Base-by-base conservation (phyloP, 1,140 invertebrate species). In the Heliothis subflexa region DNA sequence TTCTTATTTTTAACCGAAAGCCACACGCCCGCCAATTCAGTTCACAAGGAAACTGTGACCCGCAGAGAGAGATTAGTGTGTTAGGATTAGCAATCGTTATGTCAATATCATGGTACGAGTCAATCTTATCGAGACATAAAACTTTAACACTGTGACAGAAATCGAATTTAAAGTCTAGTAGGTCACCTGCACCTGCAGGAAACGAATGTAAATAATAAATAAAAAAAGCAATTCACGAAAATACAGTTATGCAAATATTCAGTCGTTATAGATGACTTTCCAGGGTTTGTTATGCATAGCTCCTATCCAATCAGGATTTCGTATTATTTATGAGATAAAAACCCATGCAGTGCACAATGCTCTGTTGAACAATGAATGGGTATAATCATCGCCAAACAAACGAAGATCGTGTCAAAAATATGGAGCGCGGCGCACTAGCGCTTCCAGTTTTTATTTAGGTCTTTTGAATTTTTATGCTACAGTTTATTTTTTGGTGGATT, bases 371-470 rank as follows among this genome's bases (percentile, higher is more conserved):
- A 83, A 80, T 80, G 81, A 78, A 71, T 54, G 75, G 79, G 73
- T 54, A 76, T 80, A 83, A 80, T 83, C 75, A 83, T 73, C 81
- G 25, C 33, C 72, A 52, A 77, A 73, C 81, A 74, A 82, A 82
- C 72, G 81, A 82, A 80, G 78, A 82, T 78, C 71, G 40, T 54
- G 72, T 49, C 54, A 57, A 78, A 71, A 73, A 59, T 73, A 25
- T 73, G 54, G 33, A 59, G 5, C 71, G 1, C 7, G n/a, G 12
- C 14, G 45, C 33, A 73, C 28, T 45, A 11, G 40, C 71, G 40
- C 14, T 61, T 57, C 13, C 21, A 61, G n/a, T 18, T 57, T 57
- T 57, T 49, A 45, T 73, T 21, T 10, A 54, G n/a, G 13, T 62
- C 7, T 40, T 40, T 33, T 62, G n/a, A 40, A 16, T n/a, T 62